Conservation (phyloP, 30 jellyfish, hydroid and myxozoan species). For the Phacellophora camtschatica region DNA sequence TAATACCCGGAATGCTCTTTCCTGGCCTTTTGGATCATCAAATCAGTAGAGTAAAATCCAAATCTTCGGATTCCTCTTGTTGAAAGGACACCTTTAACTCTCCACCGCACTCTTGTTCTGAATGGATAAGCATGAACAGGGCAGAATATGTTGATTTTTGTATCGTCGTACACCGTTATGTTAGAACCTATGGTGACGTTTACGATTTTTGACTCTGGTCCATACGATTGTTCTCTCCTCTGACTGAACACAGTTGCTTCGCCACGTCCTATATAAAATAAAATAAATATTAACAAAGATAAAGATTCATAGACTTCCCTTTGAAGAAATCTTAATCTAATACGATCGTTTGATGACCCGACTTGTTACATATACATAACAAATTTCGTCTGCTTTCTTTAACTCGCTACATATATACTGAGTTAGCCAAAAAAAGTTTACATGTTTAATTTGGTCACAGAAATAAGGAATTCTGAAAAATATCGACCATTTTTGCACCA, state of each 20-base stretch:
- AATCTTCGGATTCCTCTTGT: slow-evolving; percentile 34
- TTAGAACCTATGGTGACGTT: slow-evolving; percentile 76
- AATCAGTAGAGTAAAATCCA: slow-evolving; percentile 47
- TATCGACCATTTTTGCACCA: no score
- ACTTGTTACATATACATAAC: no score
- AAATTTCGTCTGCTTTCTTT: no score
- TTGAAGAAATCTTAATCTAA: no score
- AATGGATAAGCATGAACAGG: slow-evolving; percentile 62
- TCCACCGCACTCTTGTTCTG: slow-evolving; percentile 60
- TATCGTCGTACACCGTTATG: slow-evolving; percentile 66
- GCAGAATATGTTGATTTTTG: slow-evolving; percentile 55
- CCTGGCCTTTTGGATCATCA: slow-evolving; percentile 23
- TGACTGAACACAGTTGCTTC: slow-evolving; percentile 85
- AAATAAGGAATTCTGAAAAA: no score
- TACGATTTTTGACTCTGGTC: slow-evolving; percentile 42
- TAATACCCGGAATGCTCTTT: slow-evolving; percentile 46
- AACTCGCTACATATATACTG: no score
- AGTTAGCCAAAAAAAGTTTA: no score
- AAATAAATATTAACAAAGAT: no score
- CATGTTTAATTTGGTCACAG: no score
- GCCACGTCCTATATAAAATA: slow-evolving; percentile 40
- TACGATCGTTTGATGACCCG: no score
- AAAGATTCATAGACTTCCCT: no score
- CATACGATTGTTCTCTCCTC: not conserved
- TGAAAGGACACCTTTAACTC: slow-evolving; percentile 1